Conservation (phyloP, 2,888 invertebrate species). For the Argyresthia goedartella region DNA sequence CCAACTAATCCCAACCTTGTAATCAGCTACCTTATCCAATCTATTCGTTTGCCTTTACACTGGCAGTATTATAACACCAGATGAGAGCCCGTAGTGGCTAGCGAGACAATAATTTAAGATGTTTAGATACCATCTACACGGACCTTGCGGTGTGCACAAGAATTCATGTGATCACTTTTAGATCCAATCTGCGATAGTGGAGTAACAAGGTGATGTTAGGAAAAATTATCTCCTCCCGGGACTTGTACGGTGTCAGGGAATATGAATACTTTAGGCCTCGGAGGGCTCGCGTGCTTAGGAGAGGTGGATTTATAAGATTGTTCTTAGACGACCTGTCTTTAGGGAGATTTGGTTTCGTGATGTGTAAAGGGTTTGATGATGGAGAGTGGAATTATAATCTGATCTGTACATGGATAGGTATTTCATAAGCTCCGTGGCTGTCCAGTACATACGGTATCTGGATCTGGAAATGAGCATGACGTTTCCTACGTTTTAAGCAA, state of each 20-base stretch:
- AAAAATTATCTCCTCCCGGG: slow-evolving; percentile 50
- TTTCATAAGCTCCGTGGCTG: too few relatives aligned
- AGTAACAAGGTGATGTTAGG: slow-evolving; percentile 51
- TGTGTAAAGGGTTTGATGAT: slow-evolving; percentile 5
- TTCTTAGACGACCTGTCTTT: slow-evolving; percentile 5
- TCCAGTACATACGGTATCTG: too few relatives aligned
- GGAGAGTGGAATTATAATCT: too few relatives aligned
- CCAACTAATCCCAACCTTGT: slow-evolving; percentile 7
- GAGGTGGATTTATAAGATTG: slow-evolving; percentile 19
- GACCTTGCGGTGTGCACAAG: slow-evolving; percentile 52
- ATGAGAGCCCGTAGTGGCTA: slow-evolving; percentile 47
- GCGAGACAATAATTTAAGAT: slow-evolving; percentile 66
- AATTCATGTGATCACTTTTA: slow-evolving; percentile 64
- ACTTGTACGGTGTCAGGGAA: slow-evolving; percentile 48
- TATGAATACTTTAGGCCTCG: slow-evolving; percentile 30
- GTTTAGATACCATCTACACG: slow-evolving; percentile 67
- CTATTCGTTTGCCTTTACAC: slow-evolving; percentile 21
- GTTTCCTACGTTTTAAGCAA: too few relatives aligned
- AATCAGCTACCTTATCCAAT: slow-evolving; percentile 34
- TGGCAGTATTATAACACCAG: slow-evolving; percentile 42
- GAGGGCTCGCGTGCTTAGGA: slow-evolving; percentile 1
- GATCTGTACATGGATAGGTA: too few relatives aligned
- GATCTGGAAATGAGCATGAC: too few relatives aligned
- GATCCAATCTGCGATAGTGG: slow-evolving; percentile 63
- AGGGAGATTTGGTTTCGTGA: slow-evolving; percentile 10